phyloP scores from a whole-genome alignment of 1,140 invertebrate genomes.

The Aphis craccivora region DNA sequence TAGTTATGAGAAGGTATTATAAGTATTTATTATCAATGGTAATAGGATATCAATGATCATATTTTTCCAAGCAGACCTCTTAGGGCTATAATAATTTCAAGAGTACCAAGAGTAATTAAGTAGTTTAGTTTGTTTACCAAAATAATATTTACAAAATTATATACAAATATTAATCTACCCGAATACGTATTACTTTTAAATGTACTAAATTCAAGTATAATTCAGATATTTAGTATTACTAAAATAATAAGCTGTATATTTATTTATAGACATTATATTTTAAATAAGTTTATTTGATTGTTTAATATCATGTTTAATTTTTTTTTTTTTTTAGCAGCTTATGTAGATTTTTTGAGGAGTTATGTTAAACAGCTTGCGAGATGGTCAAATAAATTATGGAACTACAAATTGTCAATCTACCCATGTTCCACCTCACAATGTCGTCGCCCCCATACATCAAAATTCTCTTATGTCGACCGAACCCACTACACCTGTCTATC shows the following conservation, averaged over 20 bases:
- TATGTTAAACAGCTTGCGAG: constrained; percentile 55
- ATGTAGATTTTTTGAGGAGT: constrained; percentile 31
- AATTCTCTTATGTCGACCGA: constrained; percentile 40
- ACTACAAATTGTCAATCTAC: constrained; percentile 30
- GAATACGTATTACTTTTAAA: not conserved
- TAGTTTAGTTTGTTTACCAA: not conserved
- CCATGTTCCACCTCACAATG: constrained; percentile 48
- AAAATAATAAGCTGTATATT: not conserved
- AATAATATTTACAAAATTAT: not conserved
- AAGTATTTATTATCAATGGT: not conserved
- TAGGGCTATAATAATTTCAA: not conserved
- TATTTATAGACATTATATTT: not conserved
- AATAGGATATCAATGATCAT: not conserved
- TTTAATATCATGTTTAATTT: not conserved
- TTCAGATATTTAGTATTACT: not conserved
- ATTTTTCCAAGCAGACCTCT: not conserved
- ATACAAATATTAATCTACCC: not conserved
- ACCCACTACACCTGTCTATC: constrained; percentile 4
- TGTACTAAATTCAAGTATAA: not conserved
- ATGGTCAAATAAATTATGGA: constrained; percentile 53
- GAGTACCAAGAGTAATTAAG: not conserved
- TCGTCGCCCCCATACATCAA: constrained; percentile 44
- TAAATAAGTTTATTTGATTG: not conserved
- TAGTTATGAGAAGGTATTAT: not conserved
- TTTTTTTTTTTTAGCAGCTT: constrained; percentile 15